Evolutionary conservation across 2,113 vertebrate species (phyloP).

Genomic region (Bolborhynchus lineola): DNA sequence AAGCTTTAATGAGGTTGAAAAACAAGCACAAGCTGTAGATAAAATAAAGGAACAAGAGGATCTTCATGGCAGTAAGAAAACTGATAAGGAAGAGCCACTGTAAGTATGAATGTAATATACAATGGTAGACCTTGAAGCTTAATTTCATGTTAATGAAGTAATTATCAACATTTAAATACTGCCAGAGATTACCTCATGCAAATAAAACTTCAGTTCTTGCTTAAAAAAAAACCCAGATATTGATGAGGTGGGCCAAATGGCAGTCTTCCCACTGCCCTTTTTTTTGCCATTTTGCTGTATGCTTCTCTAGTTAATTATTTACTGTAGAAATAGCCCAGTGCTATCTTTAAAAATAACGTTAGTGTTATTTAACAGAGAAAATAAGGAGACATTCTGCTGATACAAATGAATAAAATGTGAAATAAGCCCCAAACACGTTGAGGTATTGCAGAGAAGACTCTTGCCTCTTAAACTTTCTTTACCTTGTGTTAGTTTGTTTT

Average conservation of each 20-base stretch:
- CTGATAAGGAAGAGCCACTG: slow-evolving; percentile 77
- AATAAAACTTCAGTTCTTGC: background rate
- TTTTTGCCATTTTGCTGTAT: background rate
- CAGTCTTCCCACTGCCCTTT: background rate
- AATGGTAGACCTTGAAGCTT: background rate
- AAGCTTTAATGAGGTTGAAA: slow-evolving; percentile 88
- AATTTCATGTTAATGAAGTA: background rate
- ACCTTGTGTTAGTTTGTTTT: background rate
- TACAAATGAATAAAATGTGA: background rate
- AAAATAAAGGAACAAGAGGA: slow-evolving; percentile 79
- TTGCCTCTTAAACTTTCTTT: background rate
- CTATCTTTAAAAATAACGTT: background rate
- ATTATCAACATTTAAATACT: background rate
- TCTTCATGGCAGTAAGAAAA: slow-evolving; percentile 36
- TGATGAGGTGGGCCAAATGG: background rate
- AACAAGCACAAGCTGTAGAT: slow-evolving; percentile 89
- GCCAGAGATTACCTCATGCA: background rate
- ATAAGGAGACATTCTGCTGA: background rate
- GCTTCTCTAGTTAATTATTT: background rate
- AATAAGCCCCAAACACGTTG: background rate
- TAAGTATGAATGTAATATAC: slow-evolving; percentile 62
- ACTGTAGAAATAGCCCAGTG: background rate
- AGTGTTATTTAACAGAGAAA: background rate
- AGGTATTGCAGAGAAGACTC: background rate
- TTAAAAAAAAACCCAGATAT: background rate